Evolutionary conservation across 1,140 invertebrate species (phyloP).

Genomic region (Drosophila azteca): DNA sequence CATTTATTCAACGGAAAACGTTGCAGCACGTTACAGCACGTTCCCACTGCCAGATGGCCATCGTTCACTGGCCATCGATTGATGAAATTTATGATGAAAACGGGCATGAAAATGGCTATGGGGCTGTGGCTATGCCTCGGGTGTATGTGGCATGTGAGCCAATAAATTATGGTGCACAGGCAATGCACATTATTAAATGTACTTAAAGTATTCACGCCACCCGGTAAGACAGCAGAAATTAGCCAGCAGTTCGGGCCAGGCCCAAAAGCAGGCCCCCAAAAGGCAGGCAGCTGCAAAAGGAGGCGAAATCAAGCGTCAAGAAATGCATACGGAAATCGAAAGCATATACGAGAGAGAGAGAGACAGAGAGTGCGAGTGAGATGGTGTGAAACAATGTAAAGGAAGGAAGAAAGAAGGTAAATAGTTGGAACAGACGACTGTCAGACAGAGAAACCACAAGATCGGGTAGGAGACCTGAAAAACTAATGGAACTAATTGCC

Average conservation of each 20-base stretch:
- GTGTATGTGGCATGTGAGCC: slow-evolving; percentile 19
- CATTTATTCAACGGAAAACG: slow-evolving; percentile 49
- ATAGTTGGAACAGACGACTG: slow-evolving; percentile 25
- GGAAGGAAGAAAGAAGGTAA: slow-evolving; percentile 10
- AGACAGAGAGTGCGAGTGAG: slow-evolving; percentile 31
- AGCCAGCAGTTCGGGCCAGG: slow-evolving; percentile 17
- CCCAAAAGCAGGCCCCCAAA: no score
- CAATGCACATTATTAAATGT: slow-evolving; percentile 69
- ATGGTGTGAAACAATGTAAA: slow-evolving; percentile 6
- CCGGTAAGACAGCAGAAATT: slow-evolving; percentile 10
- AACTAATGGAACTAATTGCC: slow-evolving; percentile 81
- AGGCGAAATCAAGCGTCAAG: slow-evolving; percentile 57
- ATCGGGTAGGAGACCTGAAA: slow-evolving; percentile 37
- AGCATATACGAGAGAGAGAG: slow-evolving; percentile 49
- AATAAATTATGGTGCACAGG: not conserved
- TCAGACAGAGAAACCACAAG: slow-evolving; percentile 37
- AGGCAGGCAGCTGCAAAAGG: slow-evolving; percentile 46
- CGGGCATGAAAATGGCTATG: not conserved
- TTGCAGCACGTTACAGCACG: slow-evolving; percentile 25
- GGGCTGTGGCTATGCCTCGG: not conserved
- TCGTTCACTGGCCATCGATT: slow-evolving; percentile 40
- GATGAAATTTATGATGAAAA: slow-evolving; percentile 19
- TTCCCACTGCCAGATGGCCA: slow-evolving; percentile 52
- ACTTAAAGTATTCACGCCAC: no score
- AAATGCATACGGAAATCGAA: slow-evolving; percentile 68